Evolutionary conservation across 2,113 vertebrate genomes (phyloP), one percentile per base, ranked within the genome.

Genomic region (Lanius ludovicianus): DNA sequence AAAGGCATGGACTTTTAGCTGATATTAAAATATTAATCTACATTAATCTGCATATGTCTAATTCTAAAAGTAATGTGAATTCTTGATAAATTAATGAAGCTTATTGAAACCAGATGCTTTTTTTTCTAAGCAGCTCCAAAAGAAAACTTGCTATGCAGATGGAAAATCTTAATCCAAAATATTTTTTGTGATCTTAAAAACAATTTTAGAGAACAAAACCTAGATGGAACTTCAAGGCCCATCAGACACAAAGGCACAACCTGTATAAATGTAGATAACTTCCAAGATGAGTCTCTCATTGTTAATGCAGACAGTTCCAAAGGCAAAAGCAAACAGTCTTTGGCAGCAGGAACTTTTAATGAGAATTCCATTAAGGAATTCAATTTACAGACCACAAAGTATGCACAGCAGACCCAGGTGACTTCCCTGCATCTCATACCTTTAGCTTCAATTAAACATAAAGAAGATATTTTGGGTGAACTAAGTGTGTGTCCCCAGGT

Each of bases 261-360:
- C 15, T 53, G 35, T 10, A 56, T 76, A 82, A 21, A 63, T 56
- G 70, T 30, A 65, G 92, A 82, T 57, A 76, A 31, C 41, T 91
- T 85, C 39, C 78, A 75, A 69, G 41, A 87, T 56, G 57, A 89
- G n/a, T 35, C 13, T 64, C 41, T 94, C 57, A 47, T 52, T 87
- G 76, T 75, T 75, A 71, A 75, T 79, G 93, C 65, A 91, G 78
- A 69, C 65, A 69, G 70, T 69, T 94, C 82, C 59, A 91, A 92
- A 91, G 62, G 57, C 47, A 89, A 85, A 93, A 76, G 62, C 53
- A 95, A 95, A 84, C 49, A 91, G 65, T 33, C 64, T 76, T 84
- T 68, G 31, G 77, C 74, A 89, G 84, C 31, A 89, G 65, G 74
- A 75, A 71, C 37, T 74, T 92, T 79, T 49, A 89, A 76, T 33